Base-by-base conservation (phyloP, 2,888 invertebrate species). In the Drosophila pseudotakahashii region DNA sequence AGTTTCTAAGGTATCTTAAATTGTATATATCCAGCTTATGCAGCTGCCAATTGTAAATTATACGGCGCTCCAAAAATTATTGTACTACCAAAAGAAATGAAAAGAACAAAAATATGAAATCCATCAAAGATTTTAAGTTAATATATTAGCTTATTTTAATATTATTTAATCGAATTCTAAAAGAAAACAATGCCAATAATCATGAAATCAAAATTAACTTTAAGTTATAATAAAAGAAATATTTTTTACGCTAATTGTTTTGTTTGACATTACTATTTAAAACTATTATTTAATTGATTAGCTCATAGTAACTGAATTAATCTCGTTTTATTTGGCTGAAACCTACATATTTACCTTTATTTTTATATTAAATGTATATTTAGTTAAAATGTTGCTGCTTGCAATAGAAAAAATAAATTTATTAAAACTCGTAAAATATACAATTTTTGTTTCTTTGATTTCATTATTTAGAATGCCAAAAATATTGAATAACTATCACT, bases 151-250 rank as follows among this genome's bases (percentile, higher is more conserved):
- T 39, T 86, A 80, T 68, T 82, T 81, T 64, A 44, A 41, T 51
- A 66, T 72, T 61, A 73, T 75, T 75, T 75, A 68, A 45, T 34
- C n/a, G 42, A 71, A 82, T 84, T 88, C 85, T 87, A 70, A 79
- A 87, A 86, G 89, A 89, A 89, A 75, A 41, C 67, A 64, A 73
- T 51, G 69, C 70, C 64, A 75, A 75, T 51, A 55, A 73, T 67
- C 52, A 72, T 58, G 76, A 71, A 90, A 91, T 91, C 91, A 91
- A 91, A 91, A 91, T 85, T 90, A 91, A 90, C 83, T 90, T 88
- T 91, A 91, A 91, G 91, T 91, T 91, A 63, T 37, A 53, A 48
- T 48, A 63, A 52, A 51, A 75, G 39, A 44, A 32, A 52, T 32
- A 9, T 72, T 78, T 75, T 74, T 68, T 75, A 73, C 60, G 76